Base-by-base conservation (phyloP, 2,797 vertebrate species). In the Lagodon rhomboides region DNA sequence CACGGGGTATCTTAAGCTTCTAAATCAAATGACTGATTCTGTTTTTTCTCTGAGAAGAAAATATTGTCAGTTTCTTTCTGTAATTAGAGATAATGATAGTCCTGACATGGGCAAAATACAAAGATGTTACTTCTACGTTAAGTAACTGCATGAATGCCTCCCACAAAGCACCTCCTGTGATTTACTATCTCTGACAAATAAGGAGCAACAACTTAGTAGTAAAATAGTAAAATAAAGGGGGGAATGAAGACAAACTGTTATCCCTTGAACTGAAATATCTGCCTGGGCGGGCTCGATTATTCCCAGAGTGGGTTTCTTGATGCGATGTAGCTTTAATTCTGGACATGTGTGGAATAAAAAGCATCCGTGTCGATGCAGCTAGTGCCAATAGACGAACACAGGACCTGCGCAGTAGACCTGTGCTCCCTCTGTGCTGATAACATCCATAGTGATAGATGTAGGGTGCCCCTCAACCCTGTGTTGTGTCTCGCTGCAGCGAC, bases 361-460 rank as follows among this genome's bases (percentile, higher is more conserved):
- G 41, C 22, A 55, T 54, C 12, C n/a, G 10, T 50, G 15, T 58
- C 61, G 60, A 68, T 75, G 63, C 41, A 56, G 66, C 68, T 16
- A 41, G 60, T 54, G 54, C 38, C 47, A 46, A 9, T 15, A 67
- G 44, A 66, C 22, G 4, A 1, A 34, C 38, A 43, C 79, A 51
- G 3, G 15, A 85, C 80, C 85, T 80, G 79, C 38, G 25, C 70
- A 55, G 74, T 6, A 27, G 83, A 79, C 68, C 80, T 60, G 53
- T 0, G 30, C 23, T 27, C 20, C 46, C 79, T 60, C 70, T 11
- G 55, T 16, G 53, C 84, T 90, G 89, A 91, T 77, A 44, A 3
- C 12, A 91, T 92, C 70, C 68, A 59, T 6, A 72, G 86, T 89
- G 91, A 92, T 87, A 56, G 86, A 83, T 85, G 82, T 73, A 77